Evolutionary conservation across 92 coral and sea anemone species (phyloP), one percentile per base, ranked within the genome.

Genomic region (Phenganax stokvisi): DNA sequence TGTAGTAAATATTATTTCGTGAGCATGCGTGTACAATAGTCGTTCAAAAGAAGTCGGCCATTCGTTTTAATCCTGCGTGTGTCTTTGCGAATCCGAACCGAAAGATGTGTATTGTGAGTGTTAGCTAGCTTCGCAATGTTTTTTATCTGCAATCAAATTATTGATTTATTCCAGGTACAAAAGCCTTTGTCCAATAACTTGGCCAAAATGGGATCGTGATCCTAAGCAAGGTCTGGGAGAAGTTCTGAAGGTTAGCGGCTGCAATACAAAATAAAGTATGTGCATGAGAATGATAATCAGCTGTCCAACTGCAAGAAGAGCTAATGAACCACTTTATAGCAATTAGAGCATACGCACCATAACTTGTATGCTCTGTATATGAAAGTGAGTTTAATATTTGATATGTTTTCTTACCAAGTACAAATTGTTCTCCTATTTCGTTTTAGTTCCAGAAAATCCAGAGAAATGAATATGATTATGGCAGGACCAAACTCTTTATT

Each of bases 401-500:
- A 13, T 59, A 25, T 59, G 65, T 6, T 25, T 10, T 59, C 7
- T 13, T 13, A 13, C 20, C 17, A 10, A 12, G 7, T 59, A 13
- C 65, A 64, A 73, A 51, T 61, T 71, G 10, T 27, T 8, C 3
- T 61, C 25, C 53, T 44, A 54, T 3, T 66, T 60, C 25, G 12
- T 81, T 70, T 25, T 79, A 73, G 99, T 80, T 84, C 56, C 88
- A 85, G 68, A 92, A 96, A 66, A 84, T 96, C 85, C 90, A 90
- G 66, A 97, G 92, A 13, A 67, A 84, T 13, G 97, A 88, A 58
- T 96, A 90, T 85, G 96, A 89, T 9, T 96, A 90, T 81, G 99
- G 99, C 37, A 88, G 99, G 85, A 96, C 99, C 25, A 96, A 96
- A 87, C 89, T 96, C 85, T 96, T 96, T 81, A 92, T 96, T 78